phyloP scores from a whole-genome alignment of 2,888 invertebrate species.

The Masnerella sp. region DNA sequence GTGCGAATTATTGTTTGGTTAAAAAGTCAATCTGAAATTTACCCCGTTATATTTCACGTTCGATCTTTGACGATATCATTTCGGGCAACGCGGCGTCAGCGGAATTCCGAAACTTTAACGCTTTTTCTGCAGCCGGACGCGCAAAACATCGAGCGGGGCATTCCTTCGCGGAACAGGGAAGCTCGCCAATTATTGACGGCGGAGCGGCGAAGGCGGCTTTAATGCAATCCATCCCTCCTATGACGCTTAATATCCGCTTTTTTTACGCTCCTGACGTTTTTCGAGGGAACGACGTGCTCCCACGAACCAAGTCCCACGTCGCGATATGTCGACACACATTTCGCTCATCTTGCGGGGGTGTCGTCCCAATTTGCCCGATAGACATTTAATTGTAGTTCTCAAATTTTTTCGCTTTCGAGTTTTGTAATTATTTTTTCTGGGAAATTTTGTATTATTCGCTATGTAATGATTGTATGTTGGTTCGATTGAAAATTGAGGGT shows the following conservation, averaged over 20 bases:
- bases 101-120: conserved; percentile 43
- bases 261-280: conserved; percentile 51
- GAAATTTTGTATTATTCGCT: too few species aligned
- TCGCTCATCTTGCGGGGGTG: conserved; percentile 31
- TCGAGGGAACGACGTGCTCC: conserved; percentile 41
- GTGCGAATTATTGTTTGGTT: conserved; percentile 16
- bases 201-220: conserved; percentile 69
- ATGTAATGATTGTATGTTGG: too few species aligned
- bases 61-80: conserved; percentile 59
- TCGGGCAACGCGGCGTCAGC: conserved; percentile 59
- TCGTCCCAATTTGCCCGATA: conserved; percentile 38
- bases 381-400: too few species aligned
- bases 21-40: conserved; percentile 5
- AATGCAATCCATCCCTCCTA: conserved; percentile 67
- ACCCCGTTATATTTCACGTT: too few species aligned
- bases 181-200: conserved; percentile 74
- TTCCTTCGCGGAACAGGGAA: conserved; percentile 76
- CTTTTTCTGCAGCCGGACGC: conserved; percentile 26
- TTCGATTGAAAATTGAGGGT: too few species aligned
- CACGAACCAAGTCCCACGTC: conserved; percentile 43
- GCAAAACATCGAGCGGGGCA: conserved; percentile 68
- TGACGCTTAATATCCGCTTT: conserved; percentile 67
- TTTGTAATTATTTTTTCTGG: neutral
- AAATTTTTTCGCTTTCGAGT: too few species aligned
- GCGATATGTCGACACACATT: conserved; percentile 25